Base-by-base conservation (phyloP, 2,888 invertebrate genomes). In the Galerucella pusilla region DNA sequence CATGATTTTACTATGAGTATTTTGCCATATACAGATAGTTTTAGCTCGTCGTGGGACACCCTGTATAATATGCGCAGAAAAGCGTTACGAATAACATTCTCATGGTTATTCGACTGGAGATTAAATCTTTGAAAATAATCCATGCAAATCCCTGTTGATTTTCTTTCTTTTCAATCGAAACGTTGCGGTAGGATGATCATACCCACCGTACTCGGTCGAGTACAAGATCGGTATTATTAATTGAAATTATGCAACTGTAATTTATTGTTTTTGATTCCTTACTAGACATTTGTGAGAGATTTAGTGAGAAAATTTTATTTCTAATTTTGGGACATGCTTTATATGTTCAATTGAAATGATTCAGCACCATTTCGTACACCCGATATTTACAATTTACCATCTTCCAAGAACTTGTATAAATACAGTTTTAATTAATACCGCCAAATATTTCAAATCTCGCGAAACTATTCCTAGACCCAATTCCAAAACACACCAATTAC, bases 1-100 rank as follows among this genome's bases (percentile, higher is more conserved):
- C 20, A 20, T 20, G 20, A 20, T 20, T 20, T 20, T 20, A 20
- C 20, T 20, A 20, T 20, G 1, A 20, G 20, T 20, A 20, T 20
- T 20, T 20, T 1, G 20, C 20, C 20, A 20, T 20, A 20, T 20
- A 20, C 20, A 20, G 20, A 20, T 20, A 20, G 20, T 20, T 20
- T 20, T 20, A 20, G 1, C 20, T 1, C 20, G 20, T 20, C 20
- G 20, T 20, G 20, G 20, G 20, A 20, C 35, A 42, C 7, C 35
- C 35, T 42, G 35, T 67, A 68, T 71, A 76, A 71, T 20, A 42
- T 76, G 67, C 71, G 71, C 59, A 71, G 76, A 76, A 68, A 73
- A 71, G 71, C 76, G 76, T 76, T 73, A 52, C 75, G 63, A 76
- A 76, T 73, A 71, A 73, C 35, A 42, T 42, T 42, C 35, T 42